phyloP scores from a whole-genome alignment of 2,888 invertebrate species.

The Apoda limacodes region DNA sequence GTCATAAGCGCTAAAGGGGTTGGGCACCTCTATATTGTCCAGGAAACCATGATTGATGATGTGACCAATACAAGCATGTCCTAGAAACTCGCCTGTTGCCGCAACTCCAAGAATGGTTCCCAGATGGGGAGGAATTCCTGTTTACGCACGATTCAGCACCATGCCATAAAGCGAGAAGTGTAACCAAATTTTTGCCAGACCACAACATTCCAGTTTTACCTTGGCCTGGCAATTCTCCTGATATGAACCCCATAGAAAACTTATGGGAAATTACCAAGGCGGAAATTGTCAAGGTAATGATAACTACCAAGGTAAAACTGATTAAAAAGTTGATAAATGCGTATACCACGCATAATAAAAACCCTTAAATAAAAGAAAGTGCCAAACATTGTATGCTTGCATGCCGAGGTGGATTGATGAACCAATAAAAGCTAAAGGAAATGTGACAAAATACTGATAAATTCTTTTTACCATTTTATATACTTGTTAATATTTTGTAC shows the following conservation, averaged over 20 bases:
- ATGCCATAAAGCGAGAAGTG: neutral
- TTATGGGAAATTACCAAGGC: neutral
- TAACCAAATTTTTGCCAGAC: neutral
- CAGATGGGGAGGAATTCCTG: neutral
- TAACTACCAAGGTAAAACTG: conserved; percentile 1
- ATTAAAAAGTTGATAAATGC: neutral
- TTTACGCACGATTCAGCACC: conserved; percentile 1
- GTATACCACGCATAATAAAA: conserved; percentile 1
- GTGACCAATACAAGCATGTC: conserved; percentile 5
- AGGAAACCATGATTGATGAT: conserved; percentile 7
- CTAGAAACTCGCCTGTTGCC: conserved; percentile 2
- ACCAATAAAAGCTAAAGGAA: neutral
- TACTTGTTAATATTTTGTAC: no score
- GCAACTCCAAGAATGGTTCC: conserved; percentile 2
- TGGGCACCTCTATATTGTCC: conserved; percentile 5
- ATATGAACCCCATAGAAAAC: conserved; percentile 4
- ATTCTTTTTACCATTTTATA: no score
- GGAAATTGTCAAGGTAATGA: neutral
- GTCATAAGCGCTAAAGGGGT: conserved; percentile 3
- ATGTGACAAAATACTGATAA: neutral
- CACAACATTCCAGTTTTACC: conserved; percentile 1
- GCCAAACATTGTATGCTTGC: neutral
- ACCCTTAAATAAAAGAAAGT: conserved; percentile 1
- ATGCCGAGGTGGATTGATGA: neutral
- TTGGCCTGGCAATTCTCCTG: conserved; percentile 4